These are phyloP conservation scores for Antheraea assamensis DNA, from an alignment of 2,888 invertebrate species.

Conservation along the genomic window DNA sequence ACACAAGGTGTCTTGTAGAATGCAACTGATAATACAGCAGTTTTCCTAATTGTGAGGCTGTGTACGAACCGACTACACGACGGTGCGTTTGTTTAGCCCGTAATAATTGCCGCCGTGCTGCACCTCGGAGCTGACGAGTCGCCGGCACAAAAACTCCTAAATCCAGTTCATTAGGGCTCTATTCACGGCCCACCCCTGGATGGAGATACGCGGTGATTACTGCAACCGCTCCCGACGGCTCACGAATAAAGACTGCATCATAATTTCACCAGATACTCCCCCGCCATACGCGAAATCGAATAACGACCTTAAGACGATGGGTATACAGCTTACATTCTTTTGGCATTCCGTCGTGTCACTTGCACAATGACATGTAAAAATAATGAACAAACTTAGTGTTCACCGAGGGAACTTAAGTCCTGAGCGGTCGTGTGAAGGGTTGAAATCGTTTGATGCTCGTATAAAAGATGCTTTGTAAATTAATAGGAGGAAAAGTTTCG, in stretches of 20 bases:
- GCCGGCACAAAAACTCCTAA: conserved; percentile 81
- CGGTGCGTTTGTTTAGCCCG: conserved; percentile 74
- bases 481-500: conserved; percentile 82
- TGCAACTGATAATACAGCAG: conserved; percentile 42
- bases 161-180: conserved; percentile 83
- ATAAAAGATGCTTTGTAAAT: conserved; percentile 78
- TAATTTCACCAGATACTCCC: conserved; percentile 82
- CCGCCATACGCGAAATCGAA: conserved; percentile 52
- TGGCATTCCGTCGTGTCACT: conserved; percentile 62
- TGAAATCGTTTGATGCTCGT: conserved; percentile 49
- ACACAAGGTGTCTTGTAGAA: conserved; percentile 43
- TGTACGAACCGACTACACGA: conserved; percentile 40
- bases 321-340: conserved; percentile 61
- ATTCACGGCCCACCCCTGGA: conserved; percentile 81
- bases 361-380: conserved; percentile 82
- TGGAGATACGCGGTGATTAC: conserved; percentile 83
- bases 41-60: conserved; percentile 60
- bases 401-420: conserved; percentile 59
- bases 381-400: conserved; percentile 78
- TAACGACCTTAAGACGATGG: conserved; percentile 56
- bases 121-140: conserved; percentile 77
- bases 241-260: conserved; percentile 83
- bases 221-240: conserved; percentile 82
- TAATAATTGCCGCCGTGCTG: conserved; percentile 79
- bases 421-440: conserved; percentile 49